Percentiles rank a stretch among this genome's conserved stretches.
phyloP scores from a whole-genome alignment of 2,888 invertebrate genomes.

The Branchipolynoe longqiensis region DNA sequence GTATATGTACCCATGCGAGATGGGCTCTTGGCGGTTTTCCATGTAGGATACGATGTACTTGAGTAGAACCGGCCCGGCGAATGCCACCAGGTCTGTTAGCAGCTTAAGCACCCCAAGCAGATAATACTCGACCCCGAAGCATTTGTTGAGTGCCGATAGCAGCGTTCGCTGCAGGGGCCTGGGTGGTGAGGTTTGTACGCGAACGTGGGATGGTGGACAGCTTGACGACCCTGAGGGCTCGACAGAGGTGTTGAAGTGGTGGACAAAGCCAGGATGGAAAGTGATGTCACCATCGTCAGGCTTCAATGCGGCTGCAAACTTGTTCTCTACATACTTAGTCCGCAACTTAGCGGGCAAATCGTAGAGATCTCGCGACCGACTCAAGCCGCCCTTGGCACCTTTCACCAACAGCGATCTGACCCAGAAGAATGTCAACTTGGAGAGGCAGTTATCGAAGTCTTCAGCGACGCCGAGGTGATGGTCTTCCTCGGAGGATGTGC shows the following conservation, averaged over 20 bases:
- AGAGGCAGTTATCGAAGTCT: constrained; percentile 87
- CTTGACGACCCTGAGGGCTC: not conserved
- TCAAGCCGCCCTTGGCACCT: constrained; percentile 83
- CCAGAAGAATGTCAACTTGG: constrained; percentile 93
- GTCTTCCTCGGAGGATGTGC: constrained; percentile 19
- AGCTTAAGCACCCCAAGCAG: constrained; percentile 85
- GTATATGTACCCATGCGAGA: constrained; percentile 81
- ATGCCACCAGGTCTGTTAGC: constrained; percentile 90
- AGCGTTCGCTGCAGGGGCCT: constrained; percentile 68
- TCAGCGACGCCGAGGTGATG: constrained; percentile 82
- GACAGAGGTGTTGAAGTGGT: not conserved
- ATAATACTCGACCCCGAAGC: constrained; percentile 80
- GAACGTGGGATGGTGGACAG: too few species aligned
- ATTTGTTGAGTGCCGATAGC: constrained; percentile 73
- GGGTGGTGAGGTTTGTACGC: too few species aligned
- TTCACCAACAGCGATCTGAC: constrained; percentile 89
- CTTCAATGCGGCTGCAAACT: constrained; percentile 68
- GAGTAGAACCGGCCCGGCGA: constrained; percentile 93
- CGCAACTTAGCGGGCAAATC: constrained; percentile 75
- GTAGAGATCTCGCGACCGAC: constrained; percentile 82
- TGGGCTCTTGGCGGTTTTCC: constrained; percentile 87
- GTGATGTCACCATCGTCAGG: too few species aligned
- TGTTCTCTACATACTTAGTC: constrained; percentile 71
- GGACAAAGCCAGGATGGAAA: not conserved
- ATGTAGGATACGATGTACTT: constrained; percentile 91